Percentiles rank a stretch among this genome's conserved stretches.
These are phyloP conservation scores for Ondatra zibethicus DNA, from an alignment of 2,113 vertebrate species.

Conservation along the genomic window DNA sequence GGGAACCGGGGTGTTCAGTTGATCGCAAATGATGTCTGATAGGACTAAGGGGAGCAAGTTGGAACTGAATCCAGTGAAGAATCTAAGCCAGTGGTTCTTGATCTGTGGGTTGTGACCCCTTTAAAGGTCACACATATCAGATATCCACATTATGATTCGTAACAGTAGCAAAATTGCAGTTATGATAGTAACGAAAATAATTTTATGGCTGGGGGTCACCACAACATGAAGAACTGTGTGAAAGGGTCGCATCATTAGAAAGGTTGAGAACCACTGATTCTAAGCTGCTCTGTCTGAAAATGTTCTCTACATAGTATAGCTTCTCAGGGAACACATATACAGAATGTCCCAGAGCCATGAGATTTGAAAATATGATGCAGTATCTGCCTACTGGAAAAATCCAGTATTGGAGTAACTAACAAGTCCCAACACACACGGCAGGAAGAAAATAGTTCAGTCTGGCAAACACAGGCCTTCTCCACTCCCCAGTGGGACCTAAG, in stretches of 20 bases:
- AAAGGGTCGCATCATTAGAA: too few species aligned
- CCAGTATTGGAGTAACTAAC: neutral
- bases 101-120: neutral
- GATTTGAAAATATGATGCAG: neutral
- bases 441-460: neutral
- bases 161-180: neutral
- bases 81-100: neutral
- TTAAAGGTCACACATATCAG: neutral
- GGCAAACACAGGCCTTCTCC: neutral
- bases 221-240: neutral
- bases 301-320: neutral
- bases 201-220: neutral
- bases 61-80: neutral
- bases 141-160: too few species aligned
- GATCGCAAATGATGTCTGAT: neutral
- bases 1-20: too few species aligned
- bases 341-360: neutral
- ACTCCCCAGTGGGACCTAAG: neutral
- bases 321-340: neutral
- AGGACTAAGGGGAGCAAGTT: rapidly evolving
- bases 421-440: rapidly evolving
- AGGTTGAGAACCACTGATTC: neutral
- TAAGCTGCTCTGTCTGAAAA: neutral
- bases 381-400: neutral
- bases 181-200: neutral